Conservation (phyloP, 2,113 vertebrate species). For the Acanthisitta chloris region DNA sequence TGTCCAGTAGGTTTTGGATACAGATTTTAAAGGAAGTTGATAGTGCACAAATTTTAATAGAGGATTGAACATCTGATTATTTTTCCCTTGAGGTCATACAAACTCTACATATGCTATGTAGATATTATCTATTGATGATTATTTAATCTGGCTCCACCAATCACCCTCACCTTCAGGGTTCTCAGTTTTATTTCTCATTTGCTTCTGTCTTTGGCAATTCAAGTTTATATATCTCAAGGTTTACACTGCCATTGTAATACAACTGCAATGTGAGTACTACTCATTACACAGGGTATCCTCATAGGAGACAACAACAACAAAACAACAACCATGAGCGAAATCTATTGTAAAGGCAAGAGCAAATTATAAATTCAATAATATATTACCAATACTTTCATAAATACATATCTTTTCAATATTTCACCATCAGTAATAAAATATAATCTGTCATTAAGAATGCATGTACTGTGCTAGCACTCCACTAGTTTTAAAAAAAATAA, state of each 20-base stretch:
- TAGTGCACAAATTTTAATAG: not conserved
- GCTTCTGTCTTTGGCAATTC: not conserved
- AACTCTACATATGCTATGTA: not conserved
- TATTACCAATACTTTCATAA: not conserved
- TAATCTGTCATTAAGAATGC: not conserved
- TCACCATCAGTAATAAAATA: conserved; percentile 6
- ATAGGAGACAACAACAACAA: not conserved
- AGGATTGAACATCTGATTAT: not conserved
- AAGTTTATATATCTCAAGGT: not conserved
- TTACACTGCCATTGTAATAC: not conserved
- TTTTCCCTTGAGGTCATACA: not conserved
- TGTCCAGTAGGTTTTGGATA: not conserved
- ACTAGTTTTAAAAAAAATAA: not conserved
- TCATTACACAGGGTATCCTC: not conserved
- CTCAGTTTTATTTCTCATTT: not conserved
- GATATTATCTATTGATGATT: not conserved
- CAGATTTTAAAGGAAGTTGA: not conserved
- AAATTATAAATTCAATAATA: not conserved
- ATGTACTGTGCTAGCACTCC: not conserved
- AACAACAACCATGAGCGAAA: not conserved
- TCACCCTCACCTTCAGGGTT: not conserved
- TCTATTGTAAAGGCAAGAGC: not conserved
- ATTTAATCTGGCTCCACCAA: not conserved
- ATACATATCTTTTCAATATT: not conserved
- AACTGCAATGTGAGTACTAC: not conserved